These are phyloP conservation scores for Hemitrygon akajei DNA, from an alignment of 2,797 vertebrate genomes.

Conservation along the genomic window DNA sequence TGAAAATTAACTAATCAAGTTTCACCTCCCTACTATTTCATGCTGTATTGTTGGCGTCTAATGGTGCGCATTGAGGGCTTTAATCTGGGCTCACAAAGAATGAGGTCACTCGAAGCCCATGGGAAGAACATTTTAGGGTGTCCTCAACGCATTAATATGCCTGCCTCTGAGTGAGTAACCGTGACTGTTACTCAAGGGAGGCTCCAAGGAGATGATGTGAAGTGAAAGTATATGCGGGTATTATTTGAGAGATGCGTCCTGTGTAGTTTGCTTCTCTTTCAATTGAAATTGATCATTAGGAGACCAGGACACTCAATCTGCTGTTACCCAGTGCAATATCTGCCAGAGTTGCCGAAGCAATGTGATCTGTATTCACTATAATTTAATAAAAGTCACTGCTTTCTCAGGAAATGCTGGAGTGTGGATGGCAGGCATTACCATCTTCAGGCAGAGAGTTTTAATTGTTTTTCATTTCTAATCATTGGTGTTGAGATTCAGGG, in stretches of 20 bases:
- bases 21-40: background rate
- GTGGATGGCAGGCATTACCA: background rate
- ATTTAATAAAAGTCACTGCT: conserved; percentile 1
- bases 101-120: background rate
- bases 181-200: background rate
- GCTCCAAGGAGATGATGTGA: background rate
- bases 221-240: background rate
- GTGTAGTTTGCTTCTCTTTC: background rate
- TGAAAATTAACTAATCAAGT: background rate
- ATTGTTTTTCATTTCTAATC: background rate
- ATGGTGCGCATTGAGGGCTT: background rate
- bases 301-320: background rate
- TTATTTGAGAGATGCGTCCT: background rate
- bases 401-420: background rate
- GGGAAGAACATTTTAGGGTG: background rate
- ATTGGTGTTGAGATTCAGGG: background rate
- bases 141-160: conserved; percentile 10
- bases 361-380: background rate
- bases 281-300: background rate
- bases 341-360: background rate
- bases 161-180: background rate
- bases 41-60: background rate
- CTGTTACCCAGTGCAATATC: background rate
- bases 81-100: background rate
- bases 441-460: background rate